phyloP scores from a whole-genome alignment of 1,140 invertebrate species.

The Drosophila ercepeae region DNA sequence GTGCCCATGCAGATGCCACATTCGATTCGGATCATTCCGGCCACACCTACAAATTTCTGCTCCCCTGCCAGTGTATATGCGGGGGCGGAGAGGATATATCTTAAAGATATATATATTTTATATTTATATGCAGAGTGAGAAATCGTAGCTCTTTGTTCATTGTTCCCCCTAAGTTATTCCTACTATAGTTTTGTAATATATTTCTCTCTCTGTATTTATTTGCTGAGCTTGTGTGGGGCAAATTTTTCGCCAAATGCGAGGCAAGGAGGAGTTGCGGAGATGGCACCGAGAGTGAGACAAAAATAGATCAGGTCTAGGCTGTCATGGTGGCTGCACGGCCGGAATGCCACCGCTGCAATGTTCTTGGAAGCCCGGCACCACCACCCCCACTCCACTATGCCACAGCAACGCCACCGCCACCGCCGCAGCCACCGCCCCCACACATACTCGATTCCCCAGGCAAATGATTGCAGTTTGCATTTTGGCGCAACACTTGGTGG shows the following conservation, averaged over 20 bases:
- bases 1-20: slow-evolving; percentile 40
- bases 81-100: slow-evolving; percentile 7
- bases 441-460: not conserved
- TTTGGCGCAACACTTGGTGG: slow-evolving; percentile 31
- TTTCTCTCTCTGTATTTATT: slow-evolving; percentile 11
- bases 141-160: too few species aligned
- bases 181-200: too few species aligned
- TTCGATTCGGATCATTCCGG: slow-evolving; percentile 51
- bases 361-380: slow-evolving; percentile 48
- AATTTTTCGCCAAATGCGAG: slow-evolving; percentile 58
- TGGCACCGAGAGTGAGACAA: slow-evolving; percentile 47
- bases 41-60: slow-evolving; percentile 79
- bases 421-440: not conserved
- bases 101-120: slow-evolving; percentile 10
- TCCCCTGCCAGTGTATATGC: slow-evolving; percentile 19
- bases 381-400: too few species aligned
- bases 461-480: slow-evolving; percentile 60
- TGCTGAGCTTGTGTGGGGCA: slow-evolving; percentile 36
- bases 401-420: slow-evolving; percentile 16
- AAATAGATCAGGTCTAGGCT: slow-evolving; percentile 82
- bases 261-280: not conserved
- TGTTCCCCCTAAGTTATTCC: too few species aligned
- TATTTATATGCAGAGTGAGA: not conserved
- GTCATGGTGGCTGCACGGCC: slow-evolving; percentile 76
- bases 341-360: slow-evolving; percentile 64